These are phyloP conservation scores for Antechinus stuartii DNA, from an alignment of 2,113 vertebrate species.

Conservation along the genomic window DNA sequence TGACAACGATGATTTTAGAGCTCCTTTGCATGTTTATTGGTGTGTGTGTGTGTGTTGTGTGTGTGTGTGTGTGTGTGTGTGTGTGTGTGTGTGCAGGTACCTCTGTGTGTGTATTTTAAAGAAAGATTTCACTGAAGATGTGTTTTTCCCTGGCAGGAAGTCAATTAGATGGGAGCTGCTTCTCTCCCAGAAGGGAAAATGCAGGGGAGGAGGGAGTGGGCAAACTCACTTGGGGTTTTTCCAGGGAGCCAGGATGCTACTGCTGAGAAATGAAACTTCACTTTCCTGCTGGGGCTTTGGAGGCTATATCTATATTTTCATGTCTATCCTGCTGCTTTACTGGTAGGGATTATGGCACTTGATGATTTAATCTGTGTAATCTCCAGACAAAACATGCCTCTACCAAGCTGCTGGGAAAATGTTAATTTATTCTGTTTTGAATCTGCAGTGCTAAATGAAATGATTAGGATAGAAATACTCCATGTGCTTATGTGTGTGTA, in stretches of 20 bases:
- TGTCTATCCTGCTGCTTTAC: constrained; percentile 45
- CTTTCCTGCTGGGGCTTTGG: constrained; percentile 64
- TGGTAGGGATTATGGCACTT: constrained; percentile 80
- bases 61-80: no score
- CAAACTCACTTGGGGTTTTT: constrained; percentile 13
- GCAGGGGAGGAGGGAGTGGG: not conserved
- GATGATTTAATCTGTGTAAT: constrained; percentile 86
- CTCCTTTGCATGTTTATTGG: not conserved
- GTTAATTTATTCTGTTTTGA: constrained; percentile 82
- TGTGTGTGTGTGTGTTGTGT: not conserved
- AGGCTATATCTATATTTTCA: constrained; percentile 61
- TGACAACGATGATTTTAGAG: not conserved
- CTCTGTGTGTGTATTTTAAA: not conserved
- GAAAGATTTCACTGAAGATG: not conserved
- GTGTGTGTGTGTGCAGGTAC: no score
- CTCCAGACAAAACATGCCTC: constrained; percentile 83
- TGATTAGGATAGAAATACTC: constrained; percentile 45
- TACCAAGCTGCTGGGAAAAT: constrained; percentile 79
- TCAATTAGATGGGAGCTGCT: constrained; percentile 56
- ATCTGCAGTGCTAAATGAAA: constrained; percentile 78
- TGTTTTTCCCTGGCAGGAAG: not conserved
- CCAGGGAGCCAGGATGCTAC: not conserved
- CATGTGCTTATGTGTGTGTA: not conserved
- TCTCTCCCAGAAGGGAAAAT: constrained; percentile 46
- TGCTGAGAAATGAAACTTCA: constrained; percentile 20